A percentile compares a stretch with the other conserved stretches of the same genome.
phyloP scores from a whole-genome alignment of 1,140 invertebrate genomes.

The Lepidurus apus region DNA sequence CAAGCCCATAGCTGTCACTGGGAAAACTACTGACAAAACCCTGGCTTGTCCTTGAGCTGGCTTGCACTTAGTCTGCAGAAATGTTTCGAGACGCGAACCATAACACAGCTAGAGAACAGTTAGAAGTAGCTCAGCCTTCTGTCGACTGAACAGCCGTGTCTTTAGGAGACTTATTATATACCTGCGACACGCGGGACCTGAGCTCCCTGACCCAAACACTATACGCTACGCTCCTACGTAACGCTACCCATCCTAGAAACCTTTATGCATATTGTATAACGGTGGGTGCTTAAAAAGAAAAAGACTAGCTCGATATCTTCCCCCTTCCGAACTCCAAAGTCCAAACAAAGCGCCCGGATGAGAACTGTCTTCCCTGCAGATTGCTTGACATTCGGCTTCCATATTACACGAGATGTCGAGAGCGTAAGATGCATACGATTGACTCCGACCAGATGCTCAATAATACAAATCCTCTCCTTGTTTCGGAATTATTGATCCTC shows the following conservation, averaged over 20 bases:
- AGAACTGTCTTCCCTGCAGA: not conserved
- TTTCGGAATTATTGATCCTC: not conserved
- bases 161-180: conserved; percentile 10
- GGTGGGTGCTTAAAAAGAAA: not conserved
- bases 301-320: not conserved
- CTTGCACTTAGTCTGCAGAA: not conserved
- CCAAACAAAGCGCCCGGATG: not conserved
- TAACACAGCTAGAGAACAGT: not conserved
- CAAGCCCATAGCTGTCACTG: not conserved
- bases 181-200: not conserved
- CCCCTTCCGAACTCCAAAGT: not conserved
- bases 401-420: too few species aligned
- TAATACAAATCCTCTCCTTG: not conserved
- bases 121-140: conserved; percentile 4
- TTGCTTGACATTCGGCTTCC: not conserved
- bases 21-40: not conserved
- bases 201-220: not conserved
- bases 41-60: not conserved
- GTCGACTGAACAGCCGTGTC: not conserved
- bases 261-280: not conserved
- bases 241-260: not conserved
- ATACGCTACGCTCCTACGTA: not conserved
- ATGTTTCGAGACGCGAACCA: not conserved
- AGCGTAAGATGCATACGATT: too few species aligned
- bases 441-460: not conserved